Base-by-base conservation (phyloP, 2,888 invertebrate genomes). In the Apocheima hispidaria region DNA sequence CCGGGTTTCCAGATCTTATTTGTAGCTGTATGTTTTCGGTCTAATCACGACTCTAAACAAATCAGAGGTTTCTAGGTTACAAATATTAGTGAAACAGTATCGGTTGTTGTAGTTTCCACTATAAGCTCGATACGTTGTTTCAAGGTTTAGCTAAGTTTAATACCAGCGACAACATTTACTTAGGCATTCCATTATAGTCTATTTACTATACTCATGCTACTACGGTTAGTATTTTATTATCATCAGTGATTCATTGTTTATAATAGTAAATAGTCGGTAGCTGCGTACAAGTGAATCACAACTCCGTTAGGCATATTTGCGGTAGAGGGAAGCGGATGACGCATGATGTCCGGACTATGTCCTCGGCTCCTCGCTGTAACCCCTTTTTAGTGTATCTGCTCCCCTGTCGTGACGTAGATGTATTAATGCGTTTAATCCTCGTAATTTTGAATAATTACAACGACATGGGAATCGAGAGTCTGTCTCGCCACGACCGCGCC, bases 371-470 rank as follows among this genome's bases (percentile, higher is more conserved):
- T 57, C 23, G 41, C 35, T 23, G 36, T 30, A 60, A 54, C 63
- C 65, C 70, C 64, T 55, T 48, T 44, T 23, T 48, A 26, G 49
- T 23, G 30, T 54, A 57, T 58, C 50, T 18, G 50, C 60, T 50
- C 69, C 66, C 70, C 66, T 72, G 65, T 60, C 69, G 71, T 72
- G 72, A 73, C 68, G 73, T 73, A 70, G 65, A 80, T 82, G 78
- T 79, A 62, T 57, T 77, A 82, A 82, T 79, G 75, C 74, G 82
- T 70, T 78, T 77, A 78, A 65, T 61, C 48, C 48, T 77, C 73
- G 75, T 85, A 84, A 87, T 86, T 84, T 79, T 75, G 75, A 84
- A 86, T 90, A 90, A 90, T 88, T 88, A 87, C 79, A 63, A 59
- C 65, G 74, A 77, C 78, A 82, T 83, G 80, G 76, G 81, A 85